Conservation (phyloP, 2,888 invertebrate species). For the Hyles lineata region DNA sequence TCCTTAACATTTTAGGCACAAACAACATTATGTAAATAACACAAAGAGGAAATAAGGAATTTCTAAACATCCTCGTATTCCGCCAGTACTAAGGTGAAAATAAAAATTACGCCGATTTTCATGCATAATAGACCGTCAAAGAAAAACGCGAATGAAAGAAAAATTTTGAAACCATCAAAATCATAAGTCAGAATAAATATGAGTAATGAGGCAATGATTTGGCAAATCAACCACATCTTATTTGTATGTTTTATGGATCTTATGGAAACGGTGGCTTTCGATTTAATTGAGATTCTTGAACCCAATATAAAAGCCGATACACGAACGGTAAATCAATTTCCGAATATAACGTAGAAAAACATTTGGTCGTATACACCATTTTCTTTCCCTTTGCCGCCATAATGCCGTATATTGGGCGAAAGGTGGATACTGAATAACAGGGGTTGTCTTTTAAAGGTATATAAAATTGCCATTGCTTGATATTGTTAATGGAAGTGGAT, state of each 20-base stretch:
- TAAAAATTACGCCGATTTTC: not conserved
- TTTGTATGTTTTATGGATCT: constrained; percentile 7
- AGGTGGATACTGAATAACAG: constrained; percentile 22
- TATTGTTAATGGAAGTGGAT: no score
- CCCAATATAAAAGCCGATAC: constrained; percentile 45
- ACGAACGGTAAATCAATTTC: constrained; percentile 52
- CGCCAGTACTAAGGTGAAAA: not conserved
- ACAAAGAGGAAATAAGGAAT: no score
- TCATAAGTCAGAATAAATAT: constrained; percentile 4
- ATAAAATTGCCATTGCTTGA: no score
- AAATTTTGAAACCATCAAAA: not conserved
- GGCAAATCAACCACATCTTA: not conserved
- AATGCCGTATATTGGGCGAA: constrained; percentile 48
- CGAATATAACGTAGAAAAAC: constrained; percentile 56
- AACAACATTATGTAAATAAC: no score
- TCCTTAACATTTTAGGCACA: no score
- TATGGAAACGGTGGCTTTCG: constrained; percentile 29
- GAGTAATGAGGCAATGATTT: constrained; percentile 15
- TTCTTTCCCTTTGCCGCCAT: constrained; percentile 53
- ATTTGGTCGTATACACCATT: constrained; percentile 59
- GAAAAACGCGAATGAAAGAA: not conserved
- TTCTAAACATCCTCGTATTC: no score
- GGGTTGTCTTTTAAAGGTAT: not conserved
- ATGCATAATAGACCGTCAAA: not conserved
- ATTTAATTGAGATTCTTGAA: constrained; percentile 42